Evolutionary conservation across 1,140 invertebrate species (phyloP).

Genomic region (Calephelis virginiensis): DNA sequence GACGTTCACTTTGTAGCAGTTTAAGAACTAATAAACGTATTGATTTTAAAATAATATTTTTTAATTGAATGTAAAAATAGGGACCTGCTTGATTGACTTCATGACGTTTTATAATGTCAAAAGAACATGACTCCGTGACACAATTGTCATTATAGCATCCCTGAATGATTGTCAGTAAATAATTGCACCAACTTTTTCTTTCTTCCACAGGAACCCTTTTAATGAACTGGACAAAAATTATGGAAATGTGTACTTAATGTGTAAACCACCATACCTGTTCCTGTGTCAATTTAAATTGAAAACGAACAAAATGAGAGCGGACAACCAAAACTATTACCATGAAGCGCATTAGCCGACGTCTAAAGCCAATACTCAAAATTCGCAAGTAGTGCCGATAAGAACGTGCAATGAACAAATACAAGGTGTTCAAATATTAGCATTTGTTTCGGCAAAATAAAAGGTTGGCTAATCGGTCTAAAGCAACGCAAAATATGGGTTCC

Average conservation of each 20-base stretch:
- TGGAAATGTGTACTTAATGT: not conserved
- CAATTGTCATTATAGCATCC: too few species aligned
- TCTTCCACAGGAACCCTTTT: too few species aligned
- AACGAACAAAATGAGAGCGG: not conserved
- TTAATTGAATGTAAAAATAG: slow-evolving; percentile 28
- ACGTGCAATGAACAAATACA: slow-evolving; percentile 30
- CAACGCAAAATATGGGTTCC: slow-evolving; percentile 29
- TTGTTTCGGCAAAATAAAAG: slow-evolving; percentile 43
- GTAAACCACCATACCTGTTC: not conserved
- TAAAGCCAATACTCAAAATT: slow-evolving; percentile 21
- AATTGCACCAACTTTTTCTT: too few species aligned
- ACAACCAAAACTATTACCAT: slow-evolving; percentile 4
- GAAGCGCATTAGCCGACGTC: slow-evolving; percentile 26
- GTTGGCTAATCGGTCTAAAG: slow-evolving; percentile 28
- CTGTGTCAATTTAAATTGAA: not conserved
- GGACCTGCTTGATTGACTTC: not conserved
- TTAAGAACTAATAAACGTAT: slow-evolving; percentile 56
- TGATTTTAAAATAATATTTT: slow-evolving; percentile 40
- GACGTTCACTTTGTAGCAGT: slow-evolving; percentile 42
- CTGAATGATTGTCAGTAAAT: too few species aligned
- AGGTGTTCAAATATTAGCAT: slow-evolving; percentile 50
- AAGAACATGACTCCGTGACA: too few species aligned
- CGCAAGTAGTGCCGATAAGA: slow-evolving; percentile 18
- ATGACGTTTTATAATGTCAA: not conserved
- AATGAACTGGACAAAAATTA: too few species aligned